Conservation (phyloP, 2,797 vertebrate species). For the Chrysocyon brachyurus region DNA sequence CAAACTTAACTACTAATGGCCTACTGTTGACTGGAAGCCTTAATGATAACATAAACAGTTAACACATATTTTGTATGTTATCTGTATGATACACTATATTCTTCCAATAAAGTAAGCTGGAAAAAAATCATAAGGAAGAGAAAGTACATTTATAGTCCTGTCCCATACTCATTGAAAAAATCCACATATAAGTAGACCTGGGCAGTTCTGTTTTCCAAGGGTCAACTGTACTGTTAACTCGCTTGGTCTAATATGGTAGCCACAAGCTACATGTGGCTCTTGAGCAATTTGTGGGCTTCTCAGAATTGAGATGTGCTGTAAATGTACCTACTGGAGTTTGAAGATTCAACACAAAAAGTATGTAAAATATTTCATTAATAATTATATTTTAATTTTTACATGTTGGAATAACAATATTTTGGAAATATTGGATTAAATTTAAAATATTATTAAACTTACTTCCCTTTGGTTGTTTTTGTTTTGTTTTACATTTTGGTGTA, state of each 20-base stretch:
- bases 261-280: not conserved
- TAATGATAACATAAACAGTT: not conserved
- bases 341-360: conserved; percentile 2
- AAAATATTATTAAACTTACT: not conserved
- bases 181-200: not conserved
- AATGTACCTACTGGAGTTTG: not conserved
- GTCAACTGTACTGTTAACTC: not conserved
- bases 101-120: not conserved
- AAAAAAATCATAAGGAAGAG: not conserved
- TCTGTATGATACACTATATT: not conserved
- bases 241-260: not conserved
- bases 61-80: not conserved
- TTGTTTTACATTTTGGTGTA: not conserved
- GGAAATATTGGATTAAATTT: not conserved
- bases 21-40: not conserved
- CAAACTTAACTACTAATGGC: not conserved
- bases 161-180: not conserved
- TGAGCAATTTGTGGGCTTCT: not conserved
- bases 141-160: not conserved
- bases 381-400: not conserved
- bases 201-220: not conserved
- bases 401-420: not conserved
- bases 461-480: not conserved
- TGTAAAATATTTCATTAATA: not conserved
- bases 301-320: not conserved